phyloP scores from a whole-genome alignment of 2,113 vertebrate genomes.

The Furnarius figulus region DNA sequence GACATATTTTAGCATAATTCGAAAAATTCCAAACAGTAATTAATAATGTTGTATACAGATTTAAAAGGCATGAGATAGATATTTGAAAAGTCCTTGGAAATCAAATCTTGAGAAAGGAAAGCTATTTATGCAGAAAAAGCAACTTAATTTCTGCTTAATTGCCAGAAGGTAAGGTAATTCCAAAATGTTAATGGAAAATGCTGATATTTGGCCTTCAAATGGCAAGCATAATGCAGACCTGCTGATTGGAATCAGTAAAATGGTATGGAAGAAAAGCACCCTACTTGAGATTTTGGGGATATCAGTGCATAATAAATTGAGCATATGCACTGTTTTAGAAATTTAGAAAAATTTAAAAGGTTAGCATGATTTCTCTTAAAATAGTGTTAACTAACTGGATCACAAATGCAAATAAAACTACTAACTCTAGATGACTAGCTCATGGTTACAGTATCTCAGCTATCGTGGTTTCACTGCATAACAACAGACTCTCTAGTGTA shows the following conservation, averaged over 20 bases:
- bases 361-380: background rate
- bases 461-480: background rate
- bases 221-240: background rate
- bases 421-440: background rate
- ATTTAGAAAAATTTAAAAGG: background rate
- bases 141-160: background rate
- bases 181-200: background rate
- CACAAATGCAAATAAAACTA: background rate
- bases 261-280: background rate
- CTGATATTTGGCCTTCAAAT: conserved; percentile 11
- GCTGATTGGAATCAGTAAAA: background rate
- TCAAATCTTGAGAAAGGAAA: background rate
- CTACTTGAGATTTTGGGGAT: background rate
- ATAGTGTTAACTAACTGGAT: background rate
- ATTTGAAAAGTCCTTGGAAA: background rate
- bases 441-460: background rate
- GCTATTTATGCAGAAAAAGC: background rate
- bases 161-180: background rate
- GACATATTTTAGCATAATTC: background rate
- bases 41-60: background rate
- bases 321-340: background rate
- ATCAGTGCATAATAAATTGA: background rate
- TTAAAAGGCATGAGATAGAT: background rate
- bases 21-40: background rate
- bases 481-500: background rate